Evolutionary conservation across 2,888 invertebrate genomes (phyloP).

Genomic region (Atherix ibis): DNA sequence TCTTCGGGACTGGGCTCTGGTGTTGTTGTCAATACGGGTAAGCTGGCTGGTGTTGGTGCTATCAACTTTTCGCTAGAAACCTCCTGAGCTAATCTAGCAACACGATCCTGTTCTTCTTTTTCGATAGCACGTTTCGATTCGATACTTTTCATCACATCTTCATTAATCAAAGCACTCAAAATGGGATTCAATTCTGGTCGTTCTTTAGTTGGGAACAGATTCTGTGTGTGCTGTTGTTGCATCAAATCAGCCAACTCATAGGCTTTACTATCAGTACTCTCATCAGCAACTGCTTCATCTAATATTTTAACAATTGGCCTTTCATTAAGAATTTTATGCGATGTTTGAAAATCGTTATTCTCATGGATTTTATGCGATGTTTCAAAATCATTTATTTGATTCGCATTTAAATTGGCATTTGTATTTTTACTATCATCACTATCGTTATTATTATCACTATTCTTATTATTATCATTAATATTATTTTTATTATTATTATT

Average conservation of each 20-base stretch:
- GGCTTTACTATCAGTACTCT: conserved; percentile 9
- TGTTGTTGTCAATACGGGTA: not conserved
- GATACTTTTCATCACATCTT: conserved; percentile 38
- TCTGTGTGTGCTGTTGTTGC: conserved; percentile 21
- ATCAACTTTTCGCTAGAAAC: not conserved
- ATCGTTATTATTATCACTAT: not conserved
- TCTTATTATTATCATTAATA: not conserved
- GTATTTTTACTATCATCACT: not conserved
- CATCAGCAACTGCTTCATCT: conserved; percentile 6
- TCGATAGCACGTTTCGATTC: conserved; percentile 31
- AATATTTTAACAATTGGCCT: conserved; percentile 10
- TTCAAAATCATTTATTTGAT: conserved; percentile 37
- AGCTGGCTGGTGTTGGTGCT: not conserved
- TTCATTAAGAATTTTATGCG: conserved; percentile 21
- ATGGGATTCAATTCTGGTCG: conserved; percentile 31
- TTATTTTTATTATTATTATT: not conserved
- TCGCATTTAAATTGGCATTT: too few species aligned
- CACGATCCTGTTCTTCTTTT: too few species aligned
- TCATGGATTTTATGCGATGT: conserved; percentile 53
- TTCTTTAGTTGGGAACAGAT: conserved; percentile 29
- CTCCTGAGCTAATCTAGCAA: too few species aligned
- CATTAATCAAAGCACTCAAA: conserved; percentile 33
- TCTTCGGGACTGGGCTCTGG: conserved; percentile 19
- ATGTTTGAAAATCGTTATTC: conserved; percentile 27
- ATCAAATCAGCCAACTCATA: too few species aligned